phyloP scores from a whole-genome alignment of 2,888 invertebrate genomes.

The Habroteleia sp. region DNA sequence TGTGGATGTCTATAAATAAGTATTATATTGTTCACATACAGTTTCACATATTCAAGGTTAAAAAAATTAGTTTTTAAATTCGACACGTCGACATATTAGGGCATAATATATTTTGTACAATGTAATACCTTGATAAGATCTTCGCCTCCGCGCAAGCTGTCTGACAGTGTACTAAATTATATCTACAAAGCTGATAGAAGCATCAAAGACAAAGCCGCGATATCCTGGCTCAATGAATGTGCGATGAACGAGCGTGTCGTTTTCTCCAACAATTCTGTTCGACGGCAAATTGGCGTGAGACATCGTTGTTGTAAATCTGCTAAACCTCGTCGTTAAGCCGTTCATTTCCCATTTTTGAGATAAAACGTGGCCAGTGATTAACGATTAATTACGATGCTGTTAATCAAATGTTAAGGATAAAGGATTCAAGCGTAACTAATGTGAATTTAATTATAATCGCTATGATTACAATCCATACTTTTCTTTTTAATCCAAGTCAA shows the following conservation, averaged over 20 bases:
- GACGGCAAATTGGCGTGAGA: conserved; percentile 40
- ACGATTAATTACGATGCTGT: neutral
- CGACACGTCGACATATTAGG: conserved; percentile 17
- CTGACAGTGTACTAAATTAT: conserved; percentile 60
- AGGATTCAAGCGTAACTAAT: too few relatives aligned
- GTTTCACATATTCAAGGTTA: too few relatives aligned
- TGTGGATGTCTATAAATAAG: too few relatives aligned
- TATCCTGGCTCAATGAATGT: conserved; percentile 53
- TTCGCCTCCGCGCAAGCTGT: conserved; percentile 42
- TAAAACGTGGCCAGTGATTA: neutral
- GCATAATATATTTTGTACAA: conserved; percentile 48
- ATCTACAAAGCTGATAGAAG: conserved; percentile 61
- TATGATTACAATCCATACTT: too few relatives aligned
- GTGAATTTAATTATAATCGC: too few relatives aligned
- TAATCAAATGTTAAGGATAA: too few relatives aligned
- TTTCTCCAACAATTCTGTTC: conserved; percentile 45
- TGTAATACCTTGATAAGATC: conserved; percentile 51
- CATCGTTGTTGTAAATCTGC: conserved; percentile 17
- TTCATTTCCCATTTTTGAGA: neutral
- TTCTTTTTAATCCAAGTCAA: too few relatives aligned
- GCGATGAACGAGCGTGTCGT: conserved; percentile 54
- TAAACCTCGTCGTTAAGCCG: conserved; percentile 15
- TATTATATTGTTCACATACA: too few relatives aligned
- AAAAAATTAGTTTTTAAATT: conserved; percentile 28
- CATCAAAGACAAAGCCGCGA: conserved; percentile 62